Conservation (phyloP, 2,888 invertebrate genomes). For the Drosophila diplacantha region DNA sequence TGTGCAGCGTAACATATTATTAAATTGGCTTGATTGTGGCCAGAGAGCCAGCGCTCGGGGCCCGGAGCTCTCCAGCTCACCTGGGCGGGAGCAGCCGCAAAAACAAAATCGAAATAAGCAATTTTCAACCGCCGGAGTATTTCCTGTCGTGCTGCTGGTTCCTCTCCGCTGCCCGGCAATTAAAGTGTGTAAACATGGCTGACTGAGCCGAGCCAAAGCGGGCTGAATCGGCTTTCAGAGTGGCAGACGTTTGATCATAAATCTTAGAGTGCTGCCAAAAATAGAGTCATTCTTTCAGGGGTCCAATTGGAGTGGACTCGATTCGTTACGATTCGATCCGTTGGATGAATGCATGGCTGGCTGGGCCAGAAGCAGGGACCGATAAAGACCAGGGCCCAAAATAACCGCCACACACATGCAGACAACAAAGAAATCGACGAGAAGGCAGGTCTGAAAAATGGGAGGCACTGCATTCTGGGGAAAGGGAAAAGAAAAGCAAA, state of each 20-base stretch:
- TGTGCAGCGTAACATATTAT: constrained; percentile 69
- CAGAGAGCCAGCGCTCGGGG: constrained; percentile 39
- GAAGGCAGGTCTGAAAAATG: not conserved
- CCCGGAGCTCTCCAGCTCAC: constrained; percentile 7
- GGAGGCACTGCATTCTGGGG: constrained; percentile 22
- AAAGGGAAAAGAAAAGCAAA: constrained; percentile 4
- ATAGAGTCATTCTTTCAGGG: constrained; percentile 49
- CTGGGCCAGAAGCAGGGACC: constrained; percentile 8
- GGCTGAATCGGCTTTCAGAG: constrained; percentile 52
- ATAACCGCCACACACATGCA: constrained; percentile 35
- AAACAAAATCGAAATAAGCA: constrained; percentile 45
- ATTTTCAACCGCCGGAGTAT: constrained; percentile 57
- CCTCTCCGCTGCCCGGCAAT: constrained; percentile 48
- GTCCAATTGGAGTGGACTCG: constrained; percentile 29
- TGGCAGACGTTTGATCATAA: constrained; percentile 56
- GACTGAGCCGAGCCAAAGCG: constrained; percentile 42
- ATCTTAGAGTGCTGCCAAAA: constrained; percentile 61
- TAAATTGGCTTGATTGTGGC: constrained; percentile 70
- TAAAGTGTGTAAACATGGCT: constrained; percentile 66
- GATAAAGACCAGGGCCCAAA: constrained; percentile 25
- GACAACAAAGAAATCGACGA: constrained; percentile 22
- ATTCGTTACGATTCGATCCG: constrained; percentile 33
- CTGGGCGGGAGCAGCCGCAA: constrained; percentile 44
- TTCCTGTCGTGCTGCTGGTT: constrained; percentile 59
- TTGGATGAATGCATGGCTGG: constrained; percentile 26